A percentile compares a stretch with the other conserved stretches of the same genome.
These are phyloP conservation scores for Drosophila colorata DNA, from an alignment of 2,888 invertebrate species.

Conservation along the genomic window DNA sequence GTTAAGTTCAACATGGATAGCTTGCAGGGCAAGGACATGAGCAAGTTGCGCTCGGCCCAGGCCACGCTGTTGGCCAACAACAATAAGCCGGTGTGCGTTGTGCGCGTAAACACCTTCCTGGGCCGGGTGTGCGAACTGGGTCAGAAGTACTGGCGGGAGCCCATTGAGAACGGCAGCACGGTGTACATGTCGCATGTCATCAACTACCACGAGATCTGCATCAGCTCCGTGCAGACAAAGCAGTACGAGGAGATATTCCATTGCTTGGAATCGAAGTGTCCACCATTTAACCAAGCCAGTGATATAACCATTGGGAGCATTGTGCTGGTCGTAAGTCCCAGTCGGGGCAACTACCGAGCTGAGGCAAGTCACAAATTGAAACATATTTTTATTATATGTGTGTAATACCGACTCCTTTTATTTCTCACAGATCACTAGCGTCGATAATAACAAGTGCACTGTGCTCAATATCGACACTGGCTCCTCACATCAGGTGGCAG, in stretches of 20 bases:
- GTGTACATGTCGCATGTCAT: conserved; percentile 55
- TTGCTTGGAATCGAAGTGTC: conserved; percentile 37
- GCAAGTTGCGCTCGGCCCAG: neutral
- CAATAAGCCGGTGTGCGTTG: conserved; percentile 29
- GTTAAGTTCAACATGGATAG: conserved; percentile 37
- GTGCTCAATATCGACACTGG: conserved; percentile 62
- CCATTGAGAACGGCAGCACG: conserved; percentile 19
- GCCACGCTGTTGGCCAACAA: conserved; percentile 29
- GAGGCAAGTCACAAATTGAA: conserved; percentile 27
- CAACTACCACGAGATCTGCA: conserved; percentile 35
- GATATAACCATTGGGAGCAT: conserved; percentile 28
- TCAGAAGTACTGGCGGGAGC: conserved; percentile 50
- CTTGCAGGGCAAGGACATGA: neutral
- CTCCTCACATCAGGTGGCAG: conserved; percentile 10
- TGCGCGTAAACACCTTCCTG: conserved; percentile 26
- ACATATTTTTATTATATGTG: neutral
- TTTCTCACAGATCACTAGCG: conserved; percentile 25
- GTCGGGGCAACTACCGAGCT: conserved; percentile 43
- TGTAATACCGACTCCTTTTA: neutral
- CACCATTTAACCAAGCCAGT: conserved; percentile 8
- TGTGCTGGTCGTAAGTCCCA: conserved; percentile 47
- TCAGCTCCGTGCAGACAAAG: conserved; percentile 41
- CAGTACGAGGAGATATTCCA: conserved; percentile 46
- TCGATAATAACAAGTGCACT: neutral
- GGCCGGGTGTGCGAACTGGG: conserved; percentile 43